phyloP scores from a whole-genome alignment of 2,797 vertebrate species.

The Diplodus sargus region DNA sequence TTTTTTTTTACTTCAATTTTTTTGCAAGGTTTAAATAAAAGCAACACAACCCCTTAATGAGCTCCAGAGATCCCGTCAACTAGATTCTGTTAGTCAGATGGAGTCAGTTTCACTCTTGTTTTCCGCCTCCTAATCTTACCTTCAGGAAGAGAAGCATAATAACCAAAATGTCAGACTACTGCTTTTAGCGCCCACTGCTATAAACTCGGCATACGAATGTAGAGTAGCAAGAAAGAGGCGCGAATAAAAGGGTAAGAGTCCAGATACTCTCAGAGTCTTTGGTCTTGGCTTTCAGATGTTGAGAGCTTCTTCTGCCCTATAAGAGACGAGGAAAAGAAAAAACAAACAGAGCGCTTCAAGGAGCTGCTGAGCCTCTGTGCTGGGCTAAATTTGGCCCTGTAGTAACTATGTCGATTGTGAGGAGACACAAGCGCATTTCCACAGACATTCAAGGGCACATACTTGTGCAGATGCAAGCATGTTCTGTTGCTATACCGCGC shows the following conservation, averaged over 20 bases:
- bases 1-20: not conserved
- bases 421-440: conserved; percentile 69
- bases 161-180: not conserved
- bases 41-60: not conserved
- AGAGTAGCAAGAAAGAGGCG: conserved; percentile 23
- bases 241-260: conserved; percentile 22
- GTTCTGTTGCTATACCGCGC: conserved; percentile 35
- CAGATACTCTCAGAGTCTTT: conserved; percentile 36
- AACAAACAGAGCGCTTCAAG: conserved; percentile 41
- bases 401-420: conserved; percentile 77
- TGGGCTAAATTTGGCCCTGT: conserved; percentile 75
- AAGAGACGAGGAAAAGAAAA: conserved; percentile 3
- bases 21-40: not conserved
- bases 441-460: conserved; percentile 66
- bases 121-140: conserved; percentile 3
- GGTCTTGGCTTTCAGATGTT: conserved; percentile 46
- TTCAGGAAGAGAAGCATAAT: not conserved
- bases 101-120: conserved; percentile 1
- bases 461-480: conserved; percentile 51
- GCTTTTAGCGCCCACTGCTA: not conserved
- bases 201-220: conserved; percentile 9
- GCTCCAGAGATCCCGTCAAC: not conserved
- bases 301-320: conserved; percentile 26
- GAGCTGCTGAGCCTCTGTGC: conserved; percentile 71
- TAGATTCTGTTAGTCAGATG: conserved; percentile 3